phyloP scores from a whole-genome alignment of 2,797 vertebrate genomes.

The Tadarida brasiliensis region DNA sequence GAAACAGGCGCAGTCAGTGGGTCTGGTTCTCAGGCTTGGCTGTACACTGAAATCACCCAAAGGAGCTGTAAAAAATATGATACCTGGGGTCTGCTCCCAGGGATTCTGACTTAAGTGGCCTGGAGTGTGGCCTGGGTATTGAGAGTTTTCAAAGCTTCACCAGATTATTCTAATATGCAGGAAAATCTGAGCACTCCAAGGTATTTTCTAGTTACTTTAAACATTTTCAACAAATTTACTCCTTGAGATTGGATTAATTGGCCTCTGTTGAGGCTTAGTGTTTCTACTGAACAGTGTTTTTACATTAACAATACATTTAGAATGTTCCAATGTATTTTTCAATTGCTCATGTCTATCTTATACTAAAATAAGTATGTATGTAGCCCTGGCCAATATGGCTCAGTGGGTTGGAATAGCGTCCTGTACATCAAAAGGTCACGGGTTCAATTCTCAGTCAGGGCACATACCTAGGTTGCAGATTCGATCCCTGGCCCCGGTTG shows the following conservation, averaged over 20 bases:
- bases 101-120: constrained; percentile 34
- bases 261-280: neutral
- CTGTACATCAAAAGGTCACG: too few relatives aligned
- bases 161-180: constrained; percentile 36
- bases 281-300: neutral
- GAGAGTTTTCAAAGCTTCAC: constrained; percentile 40
- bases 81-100: neutral
- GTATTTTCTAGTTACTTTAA: constrained; percentile 54
- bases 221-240: neutral
- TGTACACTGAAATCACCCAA: neutral
- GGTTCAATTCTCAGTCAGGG: too few relatives aligned
- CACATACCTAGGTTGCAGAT: too few relatives aligned
- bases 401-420: too few relatives aligned
- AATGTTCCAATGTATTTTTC: neutral
- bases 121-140: constrained; percentile 6
- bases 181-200: neutral
- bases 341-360: neutral
- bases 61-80: neutral
- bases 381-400: too few relatives aligned
- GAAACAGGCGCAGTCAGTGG: neutral
- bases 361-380: neutral
- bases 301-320: neutral
- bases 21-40: neutral
- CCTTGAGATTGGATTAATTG: constrained; percentile 23
- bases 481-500: too few relatives aligned